Conservation (phyloP, 2,113 vertebrate species). For the Oceanodroma tethys region DNA sequence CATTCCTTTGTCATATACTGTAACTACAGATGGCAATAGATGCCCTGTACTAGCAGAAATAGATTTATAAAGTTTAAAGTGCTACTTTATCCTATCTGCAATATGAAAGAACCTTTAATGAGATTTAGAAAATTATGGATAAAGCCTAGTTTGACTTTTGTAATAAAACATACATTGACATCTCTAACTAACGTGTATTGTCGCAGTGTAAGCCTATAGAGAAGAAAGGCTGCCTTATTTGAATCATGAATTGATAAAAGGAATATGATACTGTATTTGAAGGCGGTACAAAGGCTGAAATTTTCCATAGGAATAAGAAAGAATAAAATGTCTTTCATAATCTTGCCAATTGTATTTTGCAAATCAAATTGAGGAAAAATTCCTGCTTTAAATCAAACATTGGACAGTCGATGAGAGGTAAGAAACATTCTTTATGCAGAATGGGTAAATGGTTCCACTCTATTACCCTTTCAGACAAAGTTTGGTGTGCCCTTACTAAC, state of each 20-base stretch:
- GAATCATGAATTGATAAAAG: conserved; percentile 64
- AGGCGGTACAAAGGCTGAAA: conserved; percentile 52
- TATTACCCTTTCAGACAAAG: background rate
- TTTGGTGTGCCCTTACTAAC: background rate
- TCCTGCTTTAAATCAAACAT: background rate
- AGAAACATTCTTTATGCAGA: background rate
- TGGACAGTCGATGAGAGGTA: background rate
- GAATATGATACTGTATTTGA: conserved; percentile 43
- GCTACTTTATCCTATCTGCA: conserved; percentile 53
- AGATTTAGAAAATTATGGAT: conserved; percentile 67
- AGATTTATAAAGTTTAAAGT: conserved; percentile 53
- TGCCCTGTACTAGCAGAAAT: background rate
- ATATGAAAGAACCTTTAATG: conserved; percentile 66
- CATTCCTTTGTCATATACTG: conserved; percentile 28
- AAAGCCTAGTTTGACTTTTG: conserved; percentile 43
- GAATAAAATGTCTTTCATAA: conserved; percentile 30
- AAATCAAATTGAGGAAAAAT: background rate
- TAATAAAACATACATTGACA: conserved; percentile 41
- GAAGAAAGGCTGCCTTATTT: conserved; percentile 38
- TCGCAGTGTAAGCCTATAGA: background rate
- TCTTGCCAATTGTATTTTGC: conserved; percentile 37
- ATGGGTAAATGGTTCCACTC: background rate
- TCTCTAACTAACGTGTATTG: conserved; percentile 21
- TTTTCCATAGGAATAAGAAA: conserved; percentile 51
- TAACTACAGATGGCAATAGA: conserved; percentile 13